Evolutionary conservation across 2,113 vertebrate species (phyloP).

Genomic region (Atractosteus spatula): DNA sequence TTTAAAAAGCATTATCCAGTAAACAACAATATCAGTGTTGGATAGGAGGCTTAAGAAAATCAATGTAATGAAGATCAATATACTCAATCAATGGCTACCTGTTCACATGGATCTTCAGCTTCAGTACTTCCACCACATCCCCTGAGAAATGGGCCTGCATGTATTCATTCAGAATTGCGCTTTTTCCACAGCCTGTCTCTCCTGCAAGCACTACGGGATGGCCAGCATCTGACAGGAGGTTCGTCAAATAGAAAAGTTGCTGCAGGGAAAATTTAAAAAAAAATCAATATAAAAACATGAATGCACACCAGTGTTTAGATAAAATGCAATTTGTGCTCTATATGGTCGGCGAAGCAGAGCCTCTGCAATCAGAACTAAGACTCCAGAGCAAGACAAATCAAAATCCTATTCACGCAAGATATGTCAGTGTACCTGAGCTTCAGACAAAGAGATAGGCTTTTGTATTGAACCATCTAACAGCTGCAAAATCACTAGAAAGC

Average conservation of each 20-base stretch:
- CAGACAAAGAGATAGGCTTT: neutral
- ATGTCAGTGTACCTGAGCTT: too few relatives aligned
- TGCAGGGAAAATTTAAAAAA: conserved; percentile 16
- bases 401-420: neutral
- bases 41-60: neutral
- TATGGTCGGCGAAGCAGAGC: conserved; percentile 1
- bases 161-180: conserved; percentile 12
- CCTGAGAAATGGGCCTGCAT: conserved; percentile 14
- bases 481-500: neutral
- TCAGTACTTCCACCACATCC: conserved; percentile 18
- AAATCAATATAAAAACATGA: neutral
- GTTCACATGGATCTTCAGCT: conserved; percentile 14
- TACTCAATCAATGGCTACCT: neutral
- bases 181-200: conserved; percentile 14
- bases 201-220: conserved; percentile 18
- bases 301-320: neutral
- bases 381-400: neutral
- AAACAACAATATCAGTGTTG: too few relatives aligned
- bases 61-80: neutral
- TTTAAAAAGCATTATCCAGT: too few relatives aligned
- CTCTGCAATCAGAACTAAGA: neutral
- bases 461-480: neutral
- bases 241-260: conserved; percentile 26
- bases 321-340: conserved; percentile 1
- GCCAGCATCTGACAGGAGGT: conserved; percentile 9